Evolutionary conservation across 2,113 vertebrate species (phyloP).

Genomic region (Chionis minor): DNA sequence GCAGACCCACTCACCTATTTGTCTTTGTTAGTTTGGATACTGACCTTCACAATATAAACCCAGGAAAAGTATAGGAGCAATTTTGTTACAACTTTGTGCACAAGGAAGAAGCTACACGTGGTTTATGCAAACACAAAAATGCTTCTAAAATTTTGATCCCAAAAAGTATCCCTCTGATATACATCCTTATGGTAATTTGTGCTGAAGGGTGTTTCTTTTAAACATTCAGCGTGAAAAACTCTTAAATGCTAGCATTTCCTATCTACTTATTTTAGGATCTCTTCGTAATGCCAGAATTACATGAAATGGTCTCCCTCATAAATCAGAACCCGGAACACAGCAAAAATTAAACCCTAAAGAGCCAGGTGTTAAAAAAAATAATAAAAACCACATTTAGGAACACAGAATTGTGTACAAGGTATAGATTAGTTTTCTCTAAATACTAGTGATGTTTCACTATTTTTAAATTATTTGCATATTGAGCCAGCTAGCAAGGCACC

Average conservation of each 20-base stretch:
- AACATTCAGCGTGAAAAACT: neutral
- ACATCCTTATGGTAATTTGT: neutral
- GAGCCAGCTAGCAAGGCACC: neutral
- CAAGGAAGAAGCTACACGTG: neutral
- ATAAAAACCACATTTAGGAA: neutral
- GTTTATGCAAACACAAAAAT: neutral
- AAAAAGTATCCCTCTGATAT: neutral
- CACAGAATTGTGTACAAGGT: neutral
- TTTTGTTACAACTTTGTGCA: neutral
- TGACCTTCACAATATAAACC: neutral
- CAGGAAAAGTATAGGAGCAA: neutral
- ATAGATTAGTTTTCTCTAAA: neutral
- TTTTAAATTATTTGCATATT: neutral
- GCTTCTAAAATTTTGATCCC: neutral
- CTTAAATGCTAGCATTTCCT: neutral
- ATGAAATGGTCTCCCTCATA: neutral
- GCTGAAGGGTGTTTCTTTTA: neutral
- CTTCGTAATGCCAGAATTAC: neutral
- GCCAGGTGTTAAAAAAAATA: neutral
- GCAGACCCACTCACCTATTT: neutral
- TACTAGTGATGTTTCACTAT: neutral
- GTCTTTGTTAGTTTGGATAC: neutral
- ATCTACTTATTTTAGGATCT: neutral
- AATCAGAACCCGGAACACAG: neutral
- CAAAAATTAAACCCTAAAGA: neutral